Evolutionary conservation across 1,140 invertebrate genomes (phyloP), one percentile per base, ranked within the genome.

Genomic region (Rhizoglyphus robini): DNA sequence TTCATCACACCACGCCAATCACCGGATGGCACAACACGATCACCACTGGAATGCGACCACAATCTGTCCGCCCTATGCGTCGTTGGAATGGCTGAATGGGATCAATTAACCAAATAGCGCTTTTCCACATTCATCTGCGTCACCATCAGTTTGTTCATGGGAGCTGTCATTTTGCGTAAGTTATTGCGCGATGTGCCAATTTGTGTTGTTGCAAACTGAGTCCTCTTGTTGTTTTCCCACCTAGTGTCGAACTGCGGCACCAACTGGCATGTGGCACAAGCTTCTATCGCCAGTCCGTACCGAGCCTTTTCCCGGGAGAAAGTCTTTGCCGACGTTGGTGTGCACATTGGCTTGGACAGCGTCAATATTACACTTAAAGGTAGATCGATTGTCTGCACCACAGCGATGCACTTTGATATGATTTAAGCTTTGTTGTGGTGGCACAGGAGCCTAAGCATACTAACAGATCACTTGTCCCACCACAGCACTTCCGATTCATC

Each of bases 331-430:
- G 82, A 87, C 75, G 83, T 98, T 63, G 89, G 88, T 5, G 88
- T 94, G 29, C 86, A 90, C 73, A 88, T 98, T 69, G 94, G 95
- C 31, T 80, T 98, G 15, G 86, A 86, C 72, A 90, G 95, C 75
- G 88, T 96, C 75, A 98, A 98, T 76, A 89, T 98, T 68, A 96
- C 94, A 31, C 82, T 96, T 63, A 84, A 83, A 80, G 87, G 92
- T 94, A 81, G 81, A 76, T 68, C 30, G 41, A 54, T 47, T 11
- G n/a, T 70, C 27, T 63, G n/a, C n/a, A n/a, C n/a, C n/a, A n/a
- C n/a, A n/a, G n/a, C n/a, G n/a, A n/a, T n/a, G n/a, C n/a, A n/a
- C n/a, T n/a, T n/a, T n/a, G n/a, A n/a, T n/a, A n/a, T n/a, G n/a
- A n/a, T n/a, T n/a, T n/a, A n/a, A n/a, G 8, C 38, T 41, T 11